Base-by-base conservation (phyloP, 2,113 vertebrate genomes). In the Morone saxatilis region DNA sequence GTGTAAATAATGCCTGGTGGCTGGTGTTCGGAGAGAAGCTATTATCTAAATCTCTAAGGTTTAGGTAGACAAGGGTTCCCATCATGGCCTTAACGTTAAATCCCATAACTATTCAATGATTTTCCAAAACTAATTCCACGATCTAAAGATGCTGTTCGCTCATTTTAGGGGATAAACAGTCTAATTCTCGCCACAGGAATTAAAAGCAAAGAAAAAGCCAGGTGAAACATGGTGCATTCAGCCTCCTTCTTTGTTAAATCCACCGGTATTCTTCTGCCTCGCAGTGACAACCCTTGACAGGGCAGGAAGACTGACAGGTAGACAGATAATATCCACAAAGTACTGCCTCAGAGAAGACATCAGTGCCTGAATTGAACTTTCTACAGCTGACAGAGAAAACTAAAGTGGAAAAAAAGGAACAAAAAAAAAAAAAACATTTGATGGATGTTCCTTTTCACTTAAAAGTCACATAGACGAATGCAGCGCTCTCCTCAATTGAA, bases 291-390 rank as follows among this genome's bases (percentile, higher is more conserved):
- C 65, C 63, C n/a, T 13, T 57, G 84, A 87, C 83, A 83, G 72
- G 3, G 19, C 71, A 70, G 38, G 62, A n/a, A 84, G 76, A 77
- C 67, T 87, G 86, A 90, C 75, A 70, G 73, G 68, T 66, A 79
- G 72, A 80, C 66, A 79, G 78, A 81, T 63, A 80, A 88, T 53
- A 88, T 71, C 78, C 78, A 86, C 76, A 86, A 84, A 88, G 76
- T 16, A 53, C 50, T 47, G 79, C 71, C 66, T 84, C 60, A 36
- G 73, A 87, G 68, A 80, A 87, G 57, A 84, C 77, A 80, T 71
- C 84, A 25, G 51, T 1, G 73, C 63, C 76, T 87, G 68, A 69
- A 75, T 45, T 78, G 62, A 88, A 87, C 80, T 78, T 68, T 82
- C 73, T 81, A 17, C 45, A 73, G 75, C 80, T 87, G 80, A 90